A percentile compares a stretch with the other conserved stretches of the same genome.
Evolutionary conservation across 1,140 invertebrate species (phyloP).

Genomic region (Brachionus manjavacas): DNA sequence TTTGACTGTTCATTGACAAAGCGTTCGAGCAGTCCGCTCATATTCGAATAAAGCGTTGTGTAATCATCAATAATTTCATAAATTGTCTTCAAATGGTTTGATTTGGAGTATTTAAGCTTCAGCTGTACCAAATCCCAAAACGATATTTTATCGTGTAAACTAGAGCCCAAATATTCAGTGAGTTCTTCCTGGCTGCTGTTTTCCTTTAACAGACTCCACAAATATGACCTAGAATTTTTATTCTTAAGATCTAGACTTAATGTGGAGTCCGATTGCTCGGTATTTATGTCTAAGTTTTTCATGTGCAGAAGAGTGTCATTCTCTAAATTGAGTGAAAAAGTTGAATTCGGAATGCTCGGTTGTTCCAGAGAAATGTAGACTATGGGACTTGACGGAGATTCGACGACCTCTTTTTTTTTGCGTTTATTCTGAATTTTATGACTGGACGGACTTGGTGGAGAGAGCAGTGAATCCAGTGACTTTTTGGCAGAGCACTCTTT

Average conservation of each 20-base stretch:
- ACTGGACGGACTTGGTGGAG: background rate
- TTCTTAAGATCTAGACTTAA: background rate
- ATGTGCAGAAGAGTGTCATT: slow-evolving; percentile 21
- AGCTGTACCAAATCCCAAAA: slow-evolving; percentile 39
- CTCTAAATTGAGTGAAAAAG: background rate
- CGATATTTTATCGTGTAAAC: slow-evolving; percentile 31
- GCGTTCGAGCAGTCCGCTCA: background rate
- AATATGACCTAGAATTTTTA: background rate
- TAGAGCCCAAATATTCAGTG: slow-evolving; percentile 19
- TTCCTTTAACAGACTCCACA: slow-evolving; percentile 17
- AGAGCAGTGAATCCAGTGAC: background rate
- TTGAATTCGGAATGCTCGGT: background rate
- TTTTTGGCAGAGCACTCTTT: background rate
- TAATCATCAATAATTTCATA: slow-evolving; percentile 40
- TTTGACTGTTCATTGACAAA: slow-evolving; percentile 33
- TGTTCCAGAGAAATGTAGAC: background rate
- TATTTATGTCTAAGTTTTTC: slow-evolving; percentile 18
- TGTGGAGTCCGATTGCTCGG: background rate
- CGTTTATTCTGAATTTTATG: slow-evolving; percentile 17
- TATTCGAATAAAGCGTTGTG: slow-evolving; percentile 26
- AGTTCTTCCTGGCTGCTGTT: slow-evolving; percentile 14
- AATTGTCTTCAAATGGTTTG: slow-evolving; percentile 20
- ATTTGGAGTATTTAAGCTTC: slow-evolving; percentile 14
- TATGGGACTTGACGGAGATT: background rate
- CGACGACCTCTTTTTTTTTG: background rate